These are phyloP conservation scores for Tiliqua scincoides DNA, from an alignment of 2,113 vertebrate species.

Conservation along the genomic window DNA sequence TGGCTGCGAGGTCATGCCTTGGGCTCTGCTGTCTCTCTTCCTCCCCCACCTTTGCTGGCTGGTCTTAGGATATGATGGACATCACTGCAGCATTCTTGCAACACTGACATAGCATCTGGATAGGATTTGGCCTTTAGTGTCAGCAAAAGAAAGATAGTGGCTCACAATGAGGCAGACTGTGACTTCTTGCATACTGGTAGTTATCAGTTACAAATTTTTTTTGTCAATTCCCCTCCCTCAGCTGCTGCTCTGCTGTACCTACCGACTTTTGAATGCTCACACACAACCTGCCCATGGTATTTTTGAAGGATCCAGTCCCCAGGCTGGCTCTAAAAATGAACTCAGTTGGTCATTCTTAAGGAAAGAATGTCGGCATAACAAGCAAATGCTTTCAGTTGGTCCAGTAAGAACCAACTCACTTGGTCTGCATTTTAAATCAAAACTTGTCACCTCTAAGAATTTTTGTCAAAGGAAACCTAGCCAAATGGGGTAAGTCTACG, in stretches of 20 bases:
- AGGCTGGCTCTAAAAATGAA: too few relatives aligned
- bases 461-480: accelerated
- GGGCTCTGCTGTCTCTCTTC: too few relatives aligned
- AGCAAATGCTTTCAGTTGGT: neutral
- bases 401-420: neutral
- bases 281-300: neutral
- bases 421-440: neutral
- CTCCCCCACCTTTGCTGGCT: too few relatives aligned
- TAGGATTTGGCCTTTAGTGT: too few relatives aligned
- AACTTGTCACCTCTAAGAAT: neutral
- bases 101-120: too few relatives aligned
- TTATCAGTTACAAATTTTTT: neutral
- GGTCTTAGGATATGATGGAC: too few relatives aligned
- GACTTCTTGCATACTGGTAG: neutral
- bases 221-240: neutral
- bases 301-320: too few relatives aligned
- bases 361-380: too few relatives aligned
- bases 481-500: neutral
- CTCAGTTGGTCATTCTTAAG: too few relatives aligned
- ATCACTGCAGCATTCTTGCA: too few relatives aligned
- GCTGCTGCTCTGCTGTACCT: neutral
- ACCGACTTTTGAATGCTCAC: too few relatives aligned
- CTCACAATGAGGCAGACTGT: neutral
- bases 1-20: too few relatives aligned
- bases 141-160: neutral